Base-by-base conservation (phyloP, 2,888 invertebrate genomes). In the Maniola hyperantus region DNA sequence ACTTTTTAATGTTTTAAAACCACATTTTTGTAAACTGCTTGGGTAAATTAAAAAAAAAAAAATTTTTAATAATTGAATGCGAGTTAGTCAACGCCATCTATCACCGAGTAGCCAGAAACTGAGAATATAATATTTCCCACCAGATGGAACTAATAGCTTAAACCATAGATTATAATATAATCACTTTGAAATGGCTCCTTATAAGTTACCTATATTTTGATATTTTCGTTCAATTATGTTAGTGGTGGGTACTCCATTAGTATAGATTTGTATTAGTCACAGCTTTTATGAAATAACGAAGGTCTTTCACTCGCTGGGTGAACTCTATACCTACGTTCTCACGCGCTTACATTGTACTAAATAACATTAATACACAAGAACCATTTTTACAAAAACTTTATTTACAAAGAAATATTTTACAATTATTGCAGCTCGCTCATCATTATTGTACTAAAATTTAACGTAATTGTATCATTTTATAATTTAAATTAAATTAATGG, bases 391-490 rank as follows among this genome's bases (percentile, higher is more conserved):
- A 79, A 78, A 84, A 86, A 84, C 82, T 91, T 91, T 91, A 92
- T 92, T 92, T 92, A 92, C 92, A 92, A 83, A 87, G 87, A 81
- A 84, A 82, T 90, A 91, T 88, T 89, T 88, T 89, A 91, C 88
- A 91, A 88, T 71, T 26, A 5, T 66, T 65, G 66, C 62, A 68
- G 42, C 57, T 69, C n/a, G 42, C 57, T 74, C 67, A 66, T 59
- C 71, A 64, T 74, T 70, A 70, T 73, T 74, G 72, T 71, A 73
- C 73, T 70, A 20, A 65, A 61, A 65, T 46, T 59, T 46, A 60
- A 36, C 15, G 6, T 50, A 54, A 53, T 26, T 39, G n/a, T 18
- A 53, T 18, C 11, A 50, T 61, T 61, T 46, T 34, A 36, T 36
- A 26, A 51, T 61, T 39, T 50, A 51, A 61, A 61, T 62, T 42